These are phyloP conservation scores for Argyrosomus japonicus DNA, from an alignment of 2,113 vertebrate genomes.

Conservation along the genomic window DNA sequence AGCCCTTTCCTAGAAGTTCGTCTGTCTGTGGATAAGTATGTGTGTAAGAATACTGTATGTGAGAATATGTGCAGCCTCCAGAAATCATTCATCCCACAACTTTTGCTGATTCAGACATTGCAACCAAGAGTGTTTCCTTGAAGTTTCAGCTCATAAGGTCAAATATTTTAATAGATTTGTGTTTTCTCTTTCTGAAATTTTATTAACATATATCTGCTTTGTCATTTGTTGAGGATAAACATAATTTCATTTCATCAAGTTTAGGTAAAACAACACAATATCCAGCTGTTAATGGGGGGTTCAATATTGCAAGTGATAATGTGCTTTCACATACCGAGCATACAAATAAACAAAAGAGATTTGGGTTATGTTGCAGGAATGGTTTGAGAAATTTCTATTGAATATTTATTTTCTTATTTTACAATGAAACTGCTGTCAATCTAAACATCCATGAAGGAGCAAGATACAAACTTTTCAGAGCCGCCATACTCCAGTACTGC, in stretches of 20 bases:
- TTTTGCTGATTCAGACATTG: constrained; percentile 23
- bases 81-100: neutral
- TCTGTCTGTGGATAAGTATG: constrained; percentile 6
- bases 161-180: neutral
- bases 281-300: neutral
- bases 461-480: neutral
- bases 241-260: neutral
- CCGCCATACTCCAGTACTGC: neutral
- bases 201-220: neutral
- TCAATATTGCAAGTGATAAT: too few relatives aligned
- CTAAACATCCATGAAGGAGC: neutral
- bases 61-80: neutral
- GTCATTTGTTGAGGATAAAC: neutral
- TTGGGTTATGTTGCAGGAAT: neutral
- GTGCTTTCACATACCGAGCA: neutral
- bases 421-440: neutral
- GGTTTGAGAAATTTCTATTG: neutral
- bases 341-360: neutral
- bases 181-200: neutral
- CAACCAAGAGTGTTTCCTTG: neutral
- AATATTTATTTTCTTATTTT: neutral
- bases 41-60: neutral
- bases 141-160: neutral
- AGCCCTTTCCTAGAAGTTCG: constrained; percentile 52
- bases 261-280: neutral